Conservation (phyloP, 2,797 vertebrate genomes). For the Anableps anableps region DNA sequence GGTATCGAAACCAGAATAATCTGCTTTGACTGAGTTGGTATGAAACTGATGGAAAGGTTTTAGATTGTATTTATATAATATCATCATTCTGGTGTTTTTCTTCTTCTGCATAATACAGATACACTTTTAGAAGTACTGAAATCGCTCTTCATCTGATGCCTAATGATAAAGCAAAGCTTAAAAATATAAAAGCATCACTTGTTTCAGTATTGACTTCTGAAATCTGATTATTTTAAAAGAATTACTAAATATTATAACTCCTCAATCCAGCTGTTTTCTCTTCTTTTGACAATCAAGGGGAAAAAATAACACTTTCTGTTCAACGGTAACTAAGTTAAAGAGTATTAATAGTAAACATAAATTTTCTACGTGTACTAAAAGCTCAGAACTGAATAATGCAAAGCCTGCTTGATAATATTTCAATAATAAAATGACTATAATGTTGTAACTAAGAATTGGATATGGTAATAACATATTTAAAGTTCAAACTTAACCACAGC, state of each 20-base stretch:
- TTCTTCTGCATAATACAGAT: slow-evolving; percentile 19
- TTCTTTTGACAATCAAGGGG: not conserved
- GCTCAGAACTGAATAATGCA: not conserved
- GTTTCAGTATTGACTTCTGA: not conserved
- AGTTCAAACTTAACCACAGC: not conserved
- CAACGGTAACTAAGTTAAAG: not conserved
- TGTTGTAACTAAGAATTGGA: not conserved
- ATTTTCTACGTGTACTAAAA: not conserved
- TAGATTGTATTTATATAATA: not conserved
- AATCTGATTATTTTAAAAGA: not conserved
- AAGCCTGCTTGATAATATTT: not conserved
- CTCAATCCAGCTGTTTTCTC: not conserved
- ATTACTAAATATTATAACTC: not conserved
- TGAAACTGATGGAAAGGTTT: not conserved
- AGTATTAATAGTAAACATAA: not conserved
- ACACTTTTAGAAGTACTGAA: slow-evolving; percentile 7
- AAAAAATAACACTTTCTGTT: not conserved
- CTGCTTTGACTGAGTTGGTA: not conserved
- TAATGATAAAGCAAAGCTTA: slow-evolving; percentile 19
- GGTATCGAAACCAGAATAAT: not conserved
- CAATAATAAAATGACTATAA: not conserved
- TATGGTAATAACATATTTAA: not conserved
- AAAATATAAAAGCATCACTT: not conserved
- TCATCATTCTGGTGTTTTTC: slow-evolving; percentile 18
- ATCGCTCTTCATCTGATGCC: not conserved